These are phyloP conservation scores for Platanista minor DNA, from an alignment of 2,113 vertebrate species.

Conservation along the genomic window DNA sequence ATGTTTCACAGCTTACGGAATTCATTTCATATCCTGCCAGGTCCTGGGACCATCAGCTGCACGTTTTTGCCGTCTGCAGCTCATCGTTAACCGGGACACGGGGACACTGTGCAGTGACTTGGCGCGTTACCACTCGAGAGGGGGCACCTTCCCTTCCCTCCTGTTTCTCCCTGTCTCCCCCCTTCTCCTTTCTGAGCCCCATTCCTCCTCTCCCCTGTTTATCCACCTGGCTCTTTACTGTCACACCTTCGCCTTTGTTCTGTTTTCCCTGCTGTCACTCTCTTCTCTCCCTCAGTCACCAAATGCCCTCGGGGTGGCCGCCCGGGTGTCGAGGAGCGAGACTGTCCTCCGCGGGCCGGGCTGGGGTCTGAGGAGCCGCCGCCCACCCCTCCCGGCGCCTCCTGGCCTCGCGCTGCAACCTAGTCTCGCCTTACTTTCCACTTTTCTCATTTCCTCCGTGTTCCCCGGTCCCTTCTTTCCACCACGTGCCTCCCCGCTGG, in stretches of 20 bases:
- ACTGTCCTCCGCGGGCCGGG: not conserved
- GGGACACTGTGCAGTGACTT: not conserved
- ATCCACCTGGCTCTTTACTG: not conserved
- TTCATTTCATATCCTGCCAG: not conserved
- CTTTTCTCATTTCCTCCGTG: not conserved
- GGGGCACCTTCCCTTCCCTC: not conserved
- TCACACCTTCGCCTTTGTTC: not conserved
- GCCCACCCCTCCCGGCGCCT: too few species aligned
- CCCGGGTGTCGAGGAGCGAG: rapidly evolving
- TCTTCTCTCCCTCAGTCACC: not conserved
- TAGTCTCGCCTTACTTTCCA: not conserved
- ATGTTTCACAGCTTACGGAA: not conserved
- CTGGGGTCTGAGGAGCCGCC: not conserved
- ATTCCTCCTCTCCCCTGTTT: rapidly evolving
- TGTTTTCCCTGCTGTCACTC: not conserved
- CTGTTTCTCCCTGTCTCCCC: not conserved
- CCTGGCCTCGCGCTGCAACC: too few species aligned
- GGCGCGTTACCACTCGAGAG: not conserved
- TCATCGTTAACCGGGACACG: not conserved
- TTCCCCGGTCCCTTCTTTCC: too few species aligned
- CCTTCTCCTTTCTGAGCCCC: not conserved
- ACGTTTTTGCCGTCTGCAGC: not conserved
- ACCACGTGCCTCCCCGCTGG: rapidly evolving
- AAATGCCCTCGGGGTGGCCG: too few species aligned
- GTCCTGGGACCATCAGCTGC: not conserved